Conservation (phyloP, 2,888 invertebrate genomes). For the Chymomyza caudatula region DNA sequence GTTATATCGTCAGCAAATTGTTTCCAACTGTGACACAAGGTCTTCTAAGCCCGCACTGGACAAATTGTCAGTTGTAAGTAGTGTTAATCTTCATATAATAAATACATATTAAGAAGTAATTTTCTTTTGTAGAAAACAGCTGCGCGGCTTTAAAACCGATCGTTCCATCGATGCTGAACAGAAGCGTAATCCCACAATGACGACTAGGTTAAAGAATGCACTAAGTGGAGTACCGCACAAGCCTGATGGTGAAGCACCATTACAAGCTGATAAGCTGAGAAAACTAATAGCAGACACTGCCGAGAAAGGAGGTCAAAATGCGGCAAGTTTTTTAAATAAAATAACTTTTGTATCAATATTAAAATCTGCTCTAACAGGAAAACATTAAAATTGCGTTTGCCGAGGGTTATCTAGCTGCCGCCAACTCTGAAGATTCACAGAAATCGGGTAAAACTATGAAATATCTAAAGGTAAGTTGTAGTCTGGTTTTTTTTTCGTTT, state of each 20-base stretch:
- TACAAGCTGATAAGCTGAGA: slow-evolving; percentile 68
- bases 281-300: slow-evolving; percentile 61
- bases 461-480: slow-evolving; percentile 77
- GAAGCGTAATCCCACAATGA: slow-evolving; percentile 84
- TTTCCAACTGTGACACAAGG: slow-evolving; percentile 40
- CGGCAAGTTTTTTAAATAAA: slow-evolving; percentile 37
- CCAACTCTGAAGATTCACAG: slow-evolving; percentile 77
- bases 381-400: slow-evolving; percentile 93
- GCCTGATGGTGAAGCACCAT: slow-evolving; percentile 53
- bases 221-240: slow-evolving; percentile 61
- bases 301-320: slow-evolving; percentile 50
- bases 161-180: slow-evolving; percentile 84
- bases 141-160: slow-evolving; percentile 88
- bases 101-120: not conserved
- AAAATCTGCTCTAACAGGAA: slow-evolving; percentile 79
- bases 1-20: slow-evolving; percentile 37
- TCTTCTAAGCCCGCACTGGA: slow-evolving; percentile 44
- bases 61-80: slow-evolving; percentile 57
- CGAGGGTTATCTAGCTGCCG: slow-evolving; percentile 91
- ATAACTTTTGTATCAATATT: not conserved
- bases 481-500: not conserved
- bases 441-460: slow-evolving; percentile 80
- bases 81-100: no score
- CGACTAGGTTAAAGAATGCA: slow-evolving; percentile 82
- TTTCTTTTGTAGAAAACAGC: slow-evolving; percentile 55